phyloP scores from a whole-genome alignment of 2,888 invertebrate species.

The Gnatocerus cornutus region DNA sequence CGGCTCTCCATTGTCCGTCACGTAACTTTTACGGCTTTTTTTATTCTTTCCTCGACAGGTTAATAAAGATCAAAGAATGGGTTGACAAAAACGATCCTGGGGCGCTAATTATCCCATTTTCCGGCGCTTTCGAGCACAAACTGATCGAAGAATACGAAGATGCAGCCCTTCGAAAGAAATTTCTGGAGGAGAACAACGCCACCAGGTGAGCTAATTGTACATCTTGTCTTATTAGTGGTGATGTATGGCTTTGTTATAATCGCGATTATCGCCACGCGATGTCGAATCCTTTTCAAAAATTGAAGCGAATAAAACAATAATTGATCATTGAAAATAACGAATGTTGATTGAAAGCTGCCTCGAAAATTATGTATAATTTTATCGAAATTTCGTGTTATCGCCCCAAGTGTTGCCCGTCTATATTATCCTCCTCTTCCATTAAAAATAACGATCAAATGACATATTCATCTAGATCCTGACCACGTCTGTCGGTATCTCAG shows the following conservation, averaged over 20 bases:
- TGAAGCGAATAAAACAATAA: conserved; percentile 15
- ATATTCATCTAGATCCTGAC: conserved; percentile 62
- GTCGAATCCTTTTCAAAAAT: conserved; percentile 26
- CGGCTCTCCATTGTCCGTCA: conserved; percentile 18
- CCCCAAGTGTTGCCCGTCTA: conserved; percentile 34
- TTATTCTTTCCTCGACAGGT: conserved; percentile 73
- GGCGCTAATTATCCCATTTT: conserved; percentile 95
- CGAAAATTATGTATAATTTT: conserved; percentile 40
- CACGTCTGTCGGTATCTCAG: conserved; percentile 62
- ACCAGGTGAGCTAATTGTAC: conserved; percentile 78
- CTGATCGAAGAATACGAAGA: conserved; percentile 90
- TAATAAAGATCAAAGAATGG: conserved; percentile 98
- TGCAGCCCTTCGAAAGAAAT: conserved; percentile 82
- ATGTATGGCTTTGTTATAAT: conserved; percentile 27
- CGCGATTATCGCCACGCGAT: conserved; percentile 37
- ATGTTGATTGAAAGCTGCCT: conserved; percentile 48
- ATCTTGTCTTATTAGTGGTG: conserved; percentile 19
- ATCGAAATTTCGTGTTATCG: conserved; percentile 48
- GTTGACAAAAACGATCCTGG: conserved; percentile 98
- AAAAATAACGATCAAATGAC: conserved; percentile 59
- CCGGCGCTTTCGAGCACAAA: conserved; percentile 92
- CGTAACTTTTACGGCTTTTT: conserved; percentile 7
- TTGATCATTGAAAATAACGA: conserved; percentile 31
- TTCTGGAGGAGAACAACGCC: conserved; percentile 86
- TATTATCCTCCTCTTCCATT: conserved; percentile 51